A percentile compares a stretch with the other conserved stretches of the same genome.
phyloP scores from a whole-genome alignment of 2,797 vertebrate species.

The Eremophila alpestris region DNA sequence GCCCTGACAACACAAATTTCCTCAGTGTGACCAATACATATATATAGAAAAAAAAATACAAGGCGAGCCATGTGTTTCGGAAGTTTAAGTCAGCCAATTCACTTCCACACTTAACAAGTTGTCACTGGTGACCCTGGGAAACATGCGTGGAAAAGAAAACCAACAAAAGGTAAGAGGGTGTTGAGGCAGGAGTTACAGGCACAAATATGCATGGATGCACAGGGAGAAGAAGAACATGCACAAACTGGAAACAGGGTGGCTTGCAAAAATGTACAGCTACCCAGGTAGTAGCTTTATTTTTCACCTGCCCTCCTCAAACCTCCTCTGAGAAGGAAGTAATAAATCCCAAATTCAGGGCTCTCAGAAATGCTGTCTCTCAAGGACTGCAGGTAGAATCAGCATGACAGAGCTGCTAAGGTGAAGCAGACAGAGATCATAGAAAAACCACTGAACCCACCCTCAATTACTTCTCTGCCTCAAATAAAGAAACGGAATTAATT shows the following conservation, averaged over 20 bases:
- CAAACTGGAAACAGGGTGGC: not conserved
- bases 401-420: not conserved
- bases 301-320: not conserved
- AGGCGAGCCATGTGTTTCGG: not conserved
- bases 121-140: not conserved
- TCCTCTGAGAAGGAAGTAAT: not conserved
- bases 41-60: not conserved
- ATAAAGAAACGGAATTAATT: not conserved
- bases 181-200: not conserved
- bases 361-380: not conserved
- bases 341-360: not conserved
- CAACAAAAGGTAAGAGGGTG: not conserved
- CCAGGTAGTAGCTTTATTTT: not conserved
- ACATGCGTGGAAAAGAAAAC: not conserved
- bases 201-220: not conserved
- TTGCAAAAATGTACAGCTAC: not conserved
- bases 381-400: not conserved
- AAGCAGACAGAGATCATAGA: not conserved
- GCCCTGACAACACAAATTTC: conserved; percentile 16
- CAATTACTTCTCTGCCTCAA: not conserved
- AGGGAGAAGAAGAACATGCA: not conserved
- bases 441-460: not conserved
- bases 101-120: not conserved
- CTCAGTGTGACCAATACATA: not conserved
- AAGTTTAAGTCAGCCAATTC: not conserved